A percentile compares a stretch with the other conserved stretches of the same genome.
These are phyloP conservation scores for Bambusicola thoracicus DNA, from an alignment of 2,113 vertebrate genomes.

Conservation along the genomic window DNA sequence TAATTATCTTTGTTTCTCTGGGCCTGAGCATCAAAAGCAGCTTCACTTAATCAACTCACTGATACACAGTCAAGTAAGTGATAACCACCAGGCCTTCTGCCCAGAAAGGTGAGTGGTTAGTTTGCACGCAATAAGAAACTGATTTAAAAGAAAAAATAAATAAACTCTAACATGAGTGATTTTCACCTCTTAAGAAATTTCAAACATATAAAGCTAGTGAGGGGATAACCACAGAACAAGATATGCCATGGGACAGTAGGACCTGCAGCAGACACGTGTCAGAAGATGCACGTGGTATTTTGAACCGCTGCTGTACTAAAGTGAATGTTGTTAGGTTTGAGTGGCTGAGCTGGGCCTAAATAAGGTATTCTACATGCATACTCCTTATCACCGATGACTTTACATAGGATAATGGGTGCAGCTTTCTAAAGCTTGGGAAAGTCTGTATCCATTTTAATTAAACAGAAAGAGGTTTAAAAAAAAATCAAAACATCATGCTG, in stretches of 20 bases:
- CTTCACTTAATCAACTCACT: not conserved
- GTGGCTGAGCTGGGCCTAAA: not conserved
- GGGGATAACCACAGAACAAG: not conserved
- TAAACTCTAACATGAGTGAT: not conserved
- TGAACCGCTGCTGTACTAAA: not conserved
- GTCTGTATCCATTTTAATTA: not conserved
- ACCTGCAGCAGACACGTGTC: not conserved
- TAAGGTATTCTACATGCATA: not conserved
- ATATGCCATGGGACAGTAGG: not conserved
- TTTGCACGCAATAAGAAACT: conserved; percentile 31
- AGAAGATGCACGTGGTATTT: not conserved
- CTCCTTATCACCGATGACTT: not conserved
- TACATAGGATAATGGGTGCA: not conserved
- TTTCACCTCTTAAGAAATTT: conserved; percentile 23
- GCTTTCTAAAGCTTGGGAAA: not conserved
- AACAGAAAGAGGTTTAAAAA: not conserved
- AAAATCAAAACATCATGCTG: not conserved
- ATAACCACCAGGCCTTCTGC: conserved; percentile 39
- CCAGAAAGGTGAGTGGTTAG: not conserved
- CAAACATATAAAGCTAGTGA: not conserved
- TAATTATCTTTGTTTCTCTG: conserved; percentile 15
- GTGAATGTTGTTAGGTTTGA: not conserved
- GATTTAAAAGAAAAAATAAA: conserved; percentile 8
- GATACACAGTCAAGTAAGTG: not conserved
- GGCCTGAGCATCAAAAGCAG: conserved; percentile 6